Base-by-base conservation (phyloP, 2,888 invertebrate species). In the Tetrapedia diversipes region DNA sequence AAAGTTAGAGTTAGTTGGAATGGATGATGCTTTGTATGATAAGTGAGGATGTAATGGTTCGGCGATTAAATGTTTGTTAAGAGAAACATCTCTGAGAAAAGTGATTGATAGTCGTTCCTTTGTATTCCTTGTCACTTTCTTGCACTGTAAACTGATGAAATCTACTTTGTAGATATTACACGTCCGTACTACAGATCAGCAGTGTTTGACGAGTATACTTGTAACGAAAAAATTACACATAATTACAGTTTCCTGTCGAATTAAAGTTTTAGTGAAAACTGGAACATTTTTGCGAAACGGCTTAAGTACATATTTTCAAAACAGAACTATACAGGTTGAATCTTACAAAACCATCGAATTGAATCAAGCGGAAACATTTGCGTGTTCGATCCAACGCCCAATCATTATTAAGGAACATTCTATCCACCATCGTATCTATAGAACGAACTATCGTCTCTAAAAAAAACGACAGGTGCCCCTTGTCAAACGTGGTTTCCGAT, bases 391-490 rank as follows among this genome's bases (percentile, higher is more conserved):
- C n/a, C n/a, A n/a, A 37, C 2, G 3, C 14, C 39, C 6, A n/a
- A 19, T 19, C 47, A 37, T 27, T n/a, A 4, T 37, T 3, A 29
- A 19, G 27, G 16, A 51, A 32, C n/a, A 16, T 16, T 41, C 49
- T 24, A 32, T 24, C 37, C 24, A 32, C 4, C 49, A 39, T n/a
- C 49, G 10, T 27, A 57, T 41, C 24, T 8, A 41, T 10, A n/a
- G n/a, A n/a, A n/a, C n/a, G n/a, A n/a, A 14, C 8, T n/a, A 4
- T 39, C 24, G 68, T 45, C 53, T 34, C 66, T 66, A n/a, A n/a
- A n/a, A 64, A 47, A 45, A 14, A 77, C 60, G 71, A 64, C 73
- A 76, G 72, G 79, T 76, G 79, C 65, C 61, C 37, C 53, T 57
- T 10, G 43, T 49, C 54, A 32, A 39, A 73, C 78, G 81, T 80